Conservation (phyloP, 2,888 invertebrate genomes). For the Cabera pusaria region DNA sequence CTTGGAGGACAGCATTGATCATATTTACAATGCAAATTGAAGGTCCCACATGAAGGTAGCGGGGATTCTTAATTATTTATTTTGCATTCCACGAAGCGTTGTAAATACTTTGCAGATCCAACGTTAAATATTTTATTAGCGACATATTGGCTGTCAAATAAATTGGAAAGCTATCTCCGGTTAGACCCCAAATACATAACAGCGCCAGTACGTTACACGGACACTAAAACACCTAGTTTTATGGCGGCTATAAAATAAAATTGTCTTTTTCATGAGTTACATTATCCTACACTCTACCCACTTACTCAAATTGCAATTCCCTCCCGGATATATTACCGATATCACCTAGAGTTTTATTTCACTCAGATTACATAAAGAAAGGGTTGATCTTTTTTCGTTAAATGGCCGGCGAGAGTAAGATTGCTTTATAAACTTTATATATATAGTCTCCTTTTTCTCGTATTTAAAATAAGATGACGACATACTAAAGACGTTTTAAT, state of each 20-base stretch:
- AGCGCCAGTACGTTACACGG: conserved; percentile 20
- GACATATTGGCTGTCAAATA: conserved; percentile 4
- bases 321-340: conserved; percentile 30
- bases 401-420: too few species aligned
- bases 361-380: conserved; percentile 10
- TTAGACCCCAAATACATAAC: conserved; percentile 13
- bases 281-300: conserved; percentile 42
- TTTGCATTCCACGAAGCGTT: neutral
- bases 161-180: conserved; percentile 19
- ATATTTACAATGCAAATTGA: conserved; percentile 28
- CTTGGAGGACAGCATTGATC: conserved; percentile 30
- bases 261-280: conserved; percentile 51
- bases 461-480: too few species aligned
- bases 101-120: too few species aligned
- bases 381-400: conserved; percentile 2
- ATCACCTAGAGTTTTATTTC: conserved; percentile 21
- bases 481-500: too few species aligned
- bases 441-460: too few species aligned
- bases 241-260: conserved; percentile 52
- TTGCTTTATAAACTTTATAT: too few species aligned
- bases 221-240: conserved; percentile 45
- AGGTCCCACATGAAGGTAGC: conserved; percentile 5
- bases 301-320: conserved; percentile 45
- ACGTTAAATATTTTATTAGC: too few species aligned
- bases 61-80: conserved; percentile 11